Conservation (phyloP, 1,140 invertebrate genomes). For the Tetramorium simillimum region DNA sequence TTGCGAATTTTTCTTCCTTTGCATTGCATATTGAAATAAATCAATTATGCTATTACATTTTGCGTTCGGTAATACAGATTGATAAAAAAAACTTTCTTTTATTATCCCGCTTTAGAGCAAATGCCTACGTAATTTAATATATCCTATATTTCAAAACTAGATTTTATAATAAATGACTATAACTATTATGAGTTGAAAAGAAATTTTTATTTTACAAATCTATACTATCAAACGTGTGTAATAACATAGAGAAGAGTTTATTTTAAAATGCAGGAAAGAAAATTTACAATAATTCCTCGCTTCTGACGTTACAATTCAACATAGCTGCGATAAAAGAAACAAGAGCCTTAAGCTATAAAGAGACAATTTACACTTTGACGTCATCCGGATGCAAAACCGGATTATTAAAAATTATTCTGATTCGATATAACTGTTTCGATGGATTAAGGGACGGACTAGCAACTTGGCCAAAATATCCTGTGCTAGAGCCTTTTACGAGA, state of each 20-base stretch:
- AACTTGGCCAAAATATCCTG: slow-evolving; percentile 51
- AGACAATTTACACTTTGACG: slow-evolving; percentile 21
- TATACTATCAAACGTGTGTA: not conserved
- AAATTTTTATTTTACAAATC: not conserved
- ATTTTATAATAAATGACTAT: not conserved
- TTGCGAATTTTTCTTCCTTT: not conserved
- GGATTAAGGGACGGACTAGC: slow-evolving; percentile 68
- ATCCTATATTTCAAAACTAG: not conserved
- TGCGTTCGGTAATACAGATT: not conserved
- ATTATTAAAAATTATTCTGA: slow-evolving; percentile 6
- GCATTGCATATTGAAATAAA: not conserved
- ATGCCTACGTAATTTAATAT: not conserved
- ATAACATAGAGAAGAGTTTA: not conserved
- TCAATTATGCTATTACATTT: not conserved
- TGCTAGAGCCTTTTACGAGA: slow-evolving; percentile 57
- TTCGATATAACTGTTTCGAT: slow-evolving; percentile 38
- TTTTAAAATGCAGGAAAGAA: not conserved
- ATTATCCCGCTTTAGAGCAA: not conserved
- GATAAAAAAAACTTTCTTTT: not conserved
- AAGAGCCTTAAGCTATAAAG: not conserved
- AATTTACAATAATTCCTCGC: not conserved
- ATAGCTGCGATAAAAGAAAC: not conserved
- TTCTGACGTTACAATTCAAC: not conserved
- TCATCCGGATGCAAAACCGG: slow-evolving; percentile 41
- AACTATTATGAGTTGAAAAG: not conserved